Evolutionary conservation across 2,797 vertebrate species (phyloP).

Genomic region (Petrocephalus sullivani): DNA sequence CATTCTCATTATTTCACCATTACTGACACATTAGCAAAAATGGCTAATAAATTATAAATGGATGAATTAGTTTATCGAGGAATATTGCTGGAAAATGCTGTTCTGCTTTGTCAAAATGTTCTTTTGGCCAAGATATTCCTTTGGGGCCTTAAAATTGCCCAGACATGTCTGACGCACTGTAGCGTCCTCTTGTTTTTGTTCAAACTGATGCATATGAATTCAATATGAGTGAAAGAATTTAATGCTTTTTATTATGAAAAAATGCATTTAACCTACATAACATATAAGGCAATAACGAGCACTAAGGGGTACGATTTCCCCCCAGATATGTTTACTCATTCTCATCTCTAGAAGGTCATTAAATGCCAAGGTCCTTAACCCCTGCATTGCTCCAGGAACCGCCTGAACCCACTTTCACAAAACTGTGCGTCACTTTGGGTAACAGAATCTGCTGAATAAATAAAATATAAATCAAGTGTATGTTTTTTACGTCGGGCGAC

Average conservation of each 20-base stretch:
- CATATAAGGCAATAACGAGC: background rate
- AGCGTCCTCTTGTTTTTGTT: background rate
- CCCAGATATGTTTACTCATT: background rate
- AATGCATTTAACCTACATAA: background rate
- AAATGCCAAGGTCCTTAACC: background rate
- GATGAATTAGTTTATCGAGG: background rate
- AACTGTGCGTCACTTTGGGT: background rate
- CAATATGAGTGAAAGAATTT: background rate
- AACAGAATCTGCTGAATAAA: background rate
- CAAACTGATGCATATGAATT: background rate
- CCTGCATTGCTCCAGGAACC: no score
- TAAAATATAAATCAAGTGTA: background rate
- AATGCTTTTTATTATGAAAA: background rate
- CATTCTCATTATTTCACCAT: background rate
- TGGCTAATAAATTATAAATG: background rate
- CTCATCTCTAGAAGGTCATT: background rate
- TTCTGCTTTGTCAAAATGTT: background rate
- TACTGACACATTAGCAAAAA: background rate
- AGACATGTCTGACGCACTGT: background rate
- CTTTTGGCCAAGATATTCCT: background rate
- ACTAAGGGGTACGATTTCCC: background rate
- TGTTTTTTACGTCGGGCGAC: background rate
- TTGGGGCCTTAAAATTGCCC: background rate
- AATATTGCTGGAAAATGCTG: background rate
- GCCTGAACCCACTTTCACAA: background rate